phyloP scores from a whole-genome alignment of 1,140 invertebrate genomes.

The Pseudomyrmex gracilis region DNA sequence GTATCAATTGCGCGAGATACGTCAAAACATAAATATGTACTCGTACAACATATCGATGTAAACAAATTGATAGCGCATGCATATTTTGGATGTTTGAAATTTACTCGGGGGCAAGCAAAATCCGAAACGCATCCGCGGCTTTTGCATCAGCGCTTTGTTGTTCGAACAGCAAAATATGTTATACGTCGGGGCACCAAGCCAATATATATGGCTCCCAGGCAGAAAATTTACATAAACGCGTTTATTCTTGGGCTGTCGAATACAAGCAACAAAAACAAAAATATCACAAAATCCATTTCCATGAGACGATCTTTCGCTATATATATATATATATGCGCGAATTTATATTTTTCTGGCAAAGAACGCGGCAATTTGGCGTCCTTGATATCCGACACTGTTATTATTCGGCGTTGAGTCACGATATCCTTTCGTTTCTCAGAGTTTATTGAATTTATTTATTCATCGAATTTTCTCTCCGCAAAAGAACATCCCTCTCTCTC shows the following conservation, averaged over 20 bases:
- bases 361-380: neutral
- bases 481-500: no score
- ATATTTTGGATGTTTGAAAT: no score
- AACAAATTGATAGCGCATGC: no score
- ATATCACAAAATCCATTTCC: slow-evolving; percentile 15
- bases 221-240: slow-evolving; percentile 55
- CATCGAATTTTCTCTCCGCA: no score
- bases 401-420: neutral
- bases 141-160: slow-evolving; percentile 20
- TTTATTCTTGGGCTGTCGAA: neutral
- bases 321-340: no score
- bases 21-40: no score
- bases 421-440: no score
- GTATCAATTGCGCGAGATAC: no score
- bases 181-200: neutral
- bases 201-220: slow-evolving; percentile 21
- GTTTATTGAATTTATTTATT: no score
- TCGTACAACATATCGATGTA: no score
- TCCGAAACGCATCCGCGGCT: neutral
- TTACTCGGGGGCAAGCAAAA: slow-evolving; percentile 1
- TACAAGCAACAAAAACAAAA: neutral
- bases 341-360: slow-evolving; percentile 40
- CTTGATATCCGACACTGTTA: slow-evolving; percentile 13
- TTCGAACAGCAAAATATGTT: neutral
- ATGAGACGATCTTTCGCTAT: neutral